Base-by-base conservation (phyloP, 2,888 invertebrate species). In the Dolomedes plantarius region DNA sequence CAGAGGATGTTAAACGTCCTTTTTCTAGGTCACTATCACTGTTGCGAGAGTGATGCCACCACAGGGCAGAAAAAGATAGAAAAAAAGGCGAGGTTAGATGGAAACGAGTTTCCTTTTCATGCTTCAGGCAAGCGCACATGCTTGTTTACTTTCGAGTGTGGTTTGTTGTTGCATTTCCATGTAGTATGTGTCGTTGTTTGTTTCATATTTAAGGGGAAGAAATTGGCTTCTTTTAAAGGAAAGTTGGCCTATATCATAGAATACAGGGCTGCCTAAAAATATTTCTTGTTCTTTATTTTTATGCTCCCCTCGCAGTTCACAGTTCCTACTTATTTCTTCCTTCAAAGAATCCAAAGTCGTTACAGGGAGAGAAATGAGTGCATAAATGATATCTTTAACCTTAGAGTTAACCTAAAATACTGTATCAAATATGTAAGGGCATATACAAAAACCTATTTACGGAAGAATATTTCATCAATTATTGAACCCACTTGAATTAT, bases 1-100 rank as follows among this genome's bases (percentile, higher is more conserved):
- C 56, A n/a, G 62, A 71, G 65, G 72, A 72, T 72, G 46, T 65
- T 64, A 41, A 65, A 65, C 65, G 29, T 39, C 41, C 67, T 67
- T 65, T 67, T 79, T 71, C 72, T 79, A 79, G 79, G 79, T 79
- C 72, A 79, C 79, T 79, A 79, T 79, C 79, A 72, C 72, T 79
- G 36, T 19, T 67, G 67, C 32, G 36, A n/a, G 64, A 71, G 65
- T 72, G 46, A 78, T 67, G 67, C 67, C 67, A 67, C 68, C 69
- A 69, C 68, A 56, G 77, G 77, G 56, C 39, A 69, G 65, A 77
- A 68, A 50, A 56, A 56, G 19, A 16, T 23, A 3, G 5, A 23
- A 56, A 23, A 46, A 74, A 67, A 72, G 79, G 65, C 46, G 72
- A 79, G 65, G 72, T 73, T 71, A 72, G 64, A 71, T 67, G 56